phyloP scores from a whole-genome alignment of 2,113 vertebrate genomes.

The Eulemur macaco region DNA sequence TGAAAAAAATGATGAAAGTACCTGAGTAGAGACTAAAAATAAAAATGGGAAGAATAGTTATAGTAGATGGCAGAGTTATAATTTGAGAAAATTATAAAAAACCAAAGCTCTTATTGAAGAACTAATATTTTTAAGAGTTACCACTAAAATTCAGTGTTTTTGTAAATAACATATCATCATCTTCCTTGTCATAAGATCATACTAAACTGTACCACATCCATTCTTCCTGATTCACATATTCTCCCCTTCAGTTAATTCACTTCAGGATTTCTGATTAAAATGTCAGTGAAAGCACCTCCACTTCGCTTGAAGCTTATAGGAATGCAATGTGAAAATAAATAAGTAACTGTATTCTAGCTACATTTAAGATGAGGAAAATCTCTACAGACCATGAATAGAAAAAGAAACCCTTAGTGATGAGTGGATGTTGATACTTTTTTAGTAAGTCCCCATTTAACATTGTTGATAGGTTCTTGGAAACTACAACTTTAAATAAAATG shows the following conservation, averaged over 20 bases:
- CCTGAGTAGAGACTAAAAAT: not conserved
- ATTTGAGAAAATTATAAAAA: conserved; percentile 29
- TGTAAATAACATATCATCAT: not conserved
- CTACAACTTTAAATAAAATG: not conserved
- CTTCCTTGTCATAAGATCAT: not conserved
- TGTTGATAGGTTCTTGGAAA: not conserved
- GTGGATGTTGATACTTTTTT: not conserved
- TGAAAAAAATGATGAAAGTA: not conserved
- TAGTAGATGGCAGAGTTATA: not conserved
- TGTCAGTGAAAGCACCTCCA: not conserved
- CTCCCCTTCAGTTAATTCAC: not conserved
- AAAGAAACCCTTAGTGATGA: not conserved
- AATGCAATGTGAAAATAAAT: not conserved
- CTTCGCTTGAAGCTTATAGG: not conserved
- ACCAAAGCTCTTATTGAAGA: not conserved
- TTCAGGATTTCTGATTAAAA: not conserved
- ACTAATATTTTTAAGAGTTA: not conserved
- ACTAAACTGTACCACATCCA: not conserved
- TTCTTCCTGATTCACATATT: not conserved
- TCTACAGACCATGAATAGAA: not conserved
- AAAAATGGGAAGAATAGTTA: not conserved
- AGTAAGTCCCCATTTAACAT: not conserved
- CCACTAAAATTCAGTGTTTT: not conserved
- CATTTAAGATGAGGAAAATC: not conserved
- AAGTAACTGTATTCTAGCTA: not conserved